A percentile compares a stretch with the other conserved stretches of the same genome.
phyloP scores from a whole-genome alignment of 2,888 invertebrate genomes.

The Plusia festucae region DNA sequence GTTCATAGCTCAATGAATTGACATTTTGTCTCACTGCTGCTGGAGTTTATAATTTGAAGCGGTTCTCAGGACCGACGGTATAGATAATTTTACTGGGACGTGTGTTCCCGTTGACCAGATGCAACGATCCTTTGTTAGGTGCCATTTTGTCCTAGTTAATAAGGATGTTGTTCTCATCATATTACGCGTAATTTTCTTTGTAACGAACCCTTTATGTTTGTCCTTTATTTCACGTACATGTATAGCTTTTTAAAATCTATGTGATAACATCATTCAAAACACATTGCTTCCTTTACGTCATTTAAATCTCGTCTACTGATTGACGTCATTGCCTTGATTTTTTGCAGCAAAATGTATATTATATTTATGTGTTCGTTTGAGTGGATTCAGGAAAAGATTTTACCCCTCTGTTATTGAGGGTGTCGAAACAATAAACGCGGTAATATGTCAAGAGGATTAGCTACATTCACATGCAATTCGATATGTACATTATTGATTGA shows the following conservation, averaged over 20 bases:
- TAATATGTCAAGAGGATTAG: neutral
- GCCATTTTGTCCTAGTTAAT: slow-evolving; percentile 12
- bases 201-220: slow-evolving; percentile 12
- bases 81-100: slow-evolving; percentile 13
- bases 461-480: neutral
- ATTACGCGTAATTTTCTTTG: slow-evolving; percentile 23
- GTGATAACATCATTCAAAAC: slow-evolving; percentile 49
- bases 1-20: slow-evolving; percentile 23
- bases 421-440: neutral
- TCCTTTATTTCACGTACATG: slow-evolving; percentile 1
- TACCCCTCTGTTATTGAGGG: neutral
- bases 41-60: slow-evolving; percentile 12
- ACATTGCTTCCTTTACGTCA: slow-evolving; percentile 48
- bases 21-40: slow-evolving; percentile 18
- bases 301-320: slow-evolving; percentile 29
- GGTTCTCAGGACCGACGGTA: slow-evolving; percentile 2
- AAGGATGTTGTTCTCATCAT: slow-evolving; percentile 23
- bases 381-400: slow-evolving; percentile 7
- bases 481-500: neutral
- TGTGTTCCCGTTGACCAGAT: neutral
- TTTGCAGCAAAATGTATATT: slow-evolving; percentile 45
- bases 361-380: slow-evolving; percentile 17
- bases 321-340: slow-evolving; percentile 52
- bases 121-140: slow-evolving; percentile 31
- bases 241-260: slow-evolving; percentile 16